phyloP scores from a whole-genome alignment of 2,113 vertebrate species.

The Hiodon tergisus region DNA sequence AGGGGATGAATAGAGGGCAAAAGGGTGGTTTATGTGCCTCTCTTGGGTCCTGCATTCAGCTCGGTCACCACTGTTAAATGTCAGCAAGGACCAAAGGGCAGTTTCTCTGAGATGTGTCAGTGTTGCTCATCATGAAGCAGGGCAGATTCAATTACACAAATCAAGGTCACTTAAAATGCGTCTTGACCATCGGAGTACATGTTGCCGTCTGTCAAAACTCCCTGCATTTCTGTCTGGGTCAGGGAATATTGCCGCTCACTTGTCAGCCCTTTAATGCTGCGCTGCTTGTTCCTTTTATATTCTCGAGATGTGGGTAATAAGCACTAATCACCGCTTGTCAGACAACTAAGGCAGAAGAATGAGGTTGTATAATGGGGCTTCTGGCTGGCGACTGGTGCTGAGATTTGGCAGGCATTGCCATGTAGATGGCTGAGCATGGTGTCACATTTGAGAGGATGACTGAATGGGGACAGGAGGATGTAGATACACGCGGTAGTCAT shows the following conservation, averaged over 20 bases:
- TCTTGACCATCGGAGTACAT: background rate
- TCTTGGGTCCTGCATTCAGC: background rate
- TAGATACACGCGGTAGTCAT: too few relatives aligned
- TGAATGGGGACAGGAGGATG: too few relatives aligned
- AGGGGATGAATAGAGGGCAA: background rate
- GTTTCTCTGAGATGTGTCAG: too few relatives aligned
- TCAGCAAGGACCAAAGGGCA: too few relatives aligned
- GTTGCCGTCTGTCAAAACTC: too few relatives aligned
- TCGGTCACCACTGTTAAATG: background rate
- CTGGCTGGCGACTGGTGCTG: slow-evolving; percentile 4
- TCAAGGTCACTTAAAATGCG: background rate
- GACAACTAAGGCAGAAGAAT: slow-evolving; percentile 6
- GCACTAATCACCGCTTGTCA: slow-evolving; percentile 19
- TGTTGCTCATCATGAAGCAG: too few relatives aligned
- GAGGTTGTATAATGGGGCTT: slow-evolving; percentile 13
- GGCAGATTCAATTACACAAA: too few relatives aligned
- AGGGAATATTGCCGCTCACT: background rate
- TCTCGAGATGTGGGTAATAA: slow-evolving; percentile 16
- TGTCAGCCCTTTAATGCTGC: slow-evolving; percentile 7
- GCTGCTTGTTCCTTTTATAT: background rate
- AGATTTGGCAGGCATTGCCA: slow-evolving; percentile 5
- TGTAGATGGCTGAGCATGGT: background rate
- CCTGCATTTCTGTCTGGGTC: background rate
- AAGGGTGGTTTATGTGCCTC: background rate
- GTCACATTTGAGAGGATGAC: background rate